These are phyloP conservation scores for Nannoperca australis DNA, from an alignment of 2,797 vertebrate species.

Conservation along the genomic window DNA sequence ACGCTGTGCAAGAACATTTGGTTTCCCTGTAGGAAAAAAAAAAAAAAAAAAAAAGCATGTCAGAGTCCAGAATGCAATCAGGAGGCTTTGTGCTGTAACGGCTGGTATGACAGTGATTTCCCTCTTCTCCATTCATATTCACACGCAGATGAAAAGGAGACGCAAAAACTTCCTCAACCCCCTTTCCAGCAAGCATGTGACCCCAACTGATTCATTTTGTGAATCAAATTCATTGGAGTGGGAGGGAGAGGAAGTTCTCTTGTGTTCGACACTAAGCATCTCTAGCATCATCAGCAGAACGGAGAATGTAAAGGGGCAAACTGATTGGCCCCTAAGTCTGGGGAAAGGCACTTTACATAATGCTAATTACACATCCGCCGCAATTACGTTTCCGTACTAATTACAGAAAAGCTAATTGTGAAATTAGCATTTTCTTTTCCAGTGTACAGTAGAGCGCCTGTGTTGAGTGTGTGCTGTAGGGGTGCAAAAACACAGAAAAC, in stretches of 20 bases:
- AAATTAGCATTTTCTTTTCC: conserved; percentile 69
- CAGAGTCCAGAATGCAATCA: conserved; percentile 85
- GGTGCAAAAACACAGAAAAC: neutral
- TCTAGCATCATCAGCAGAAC: conserved; percentile 70
- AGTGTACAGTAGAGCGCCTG: conserved; percentile 63
- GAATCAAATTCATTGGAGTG: conserved; percentile 68
- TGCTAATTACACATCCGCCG: conserved; percentile 85
- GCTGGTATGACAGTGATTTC: conserved; percentile 81
- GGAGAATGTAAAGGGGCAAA: conserved; percentile 73
- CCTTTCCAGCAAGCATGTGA: conserved; percentile 63
- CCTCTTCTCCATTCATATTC: conserved; percentile 76
- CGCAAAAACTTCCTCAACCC: conserved; percentile 66
- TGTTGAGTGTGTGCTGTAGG: conserved; percentile 29
- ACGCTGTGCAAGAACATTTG: conserved; percentile 81
- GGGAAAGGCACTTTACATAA: conserved; percentile 81
- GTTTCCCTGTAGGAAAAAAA: conserved; percentile 74
- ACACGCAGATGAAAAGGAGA: conserved; percentile 70
- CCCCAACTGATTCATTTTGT: conserved; percentile 73
- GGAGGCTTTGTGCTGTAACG: conserved; percentile 80
- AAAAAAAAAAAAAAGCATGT: conserved; percentile 71
- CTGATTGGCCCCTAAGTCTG: conserved; percentile 80
- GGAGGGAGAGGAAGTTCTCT: conserved; percentile 76
- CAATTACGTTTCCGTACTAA: conserved; percentile 84
- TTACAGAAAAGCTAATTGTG: conserved; percentile 82
- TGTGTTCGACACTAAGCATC: conserved; percentile 57